phyloP scores from a whole-genome alignment of 1,140 invertebrate genomes.

The Drosophila sproati region DNA sequence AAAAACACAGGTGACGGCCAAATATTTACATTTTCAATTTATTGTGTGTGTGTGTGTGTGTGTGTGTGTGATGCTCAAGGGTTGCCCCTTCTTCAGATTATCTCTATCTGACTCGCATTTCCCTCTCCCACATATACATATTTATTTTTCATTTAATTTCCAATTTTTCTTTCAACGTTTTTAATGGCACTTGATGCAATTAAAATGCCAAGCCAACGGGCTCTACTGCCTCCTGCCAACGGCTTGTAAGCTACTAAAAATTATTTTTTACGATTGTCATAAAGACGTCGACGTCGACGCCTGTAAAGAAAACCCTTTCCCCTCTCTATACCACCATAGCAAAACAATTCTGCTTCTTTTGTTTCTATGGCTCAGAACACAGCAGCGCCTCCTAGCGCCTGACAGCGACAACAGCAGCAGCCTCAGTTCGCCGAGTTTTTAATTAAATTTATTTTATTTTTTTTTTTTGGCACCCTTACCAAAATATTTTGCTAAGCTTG shows the following conservation, averaged over 20 bases:
- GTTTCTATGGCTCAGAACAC: slow-evolving; percentile 30
- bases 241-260: slow-evolving; percentile 77
- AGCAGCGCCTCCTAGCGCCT: slow-evolving; percentile 52
- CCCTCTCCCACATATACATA: slow-evolving; percentile 34
- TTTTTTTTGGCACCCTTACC: slow-evolving; percentile 37
- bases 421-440: slow-evolving; percentile 58
- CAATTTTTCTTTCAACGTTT: slow-evolving; percentile 66
- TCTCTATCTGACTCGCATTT: background rate
- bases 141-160: slow-evolving; percentile 73
- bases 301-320: slow-evolving; percentile 14
- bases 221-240: slow-evolving; percentile 35
- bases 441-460: slow-evolving; percentile 62
- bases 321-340: slow-evolving; percentile 1
- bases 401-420: slow-evolving; percentile 36
- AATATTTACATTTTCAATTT: slow-evolving; percentile 69
- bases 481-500: slow-evolving; percentile 71
- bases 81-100: background rate
- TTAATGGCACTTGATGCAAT: slow-evolving; percentile 77
- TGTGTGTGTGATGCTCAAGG: slow-evolving; percentile 56
- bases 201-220: slow-evolving; percentile 68
- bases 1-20: slow-evolving; percentile 47
- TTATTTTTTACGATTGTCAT: slow-evolving; percentile 82
- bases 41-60: slow-evolving; percentile 28
- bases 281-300: slow-evolving; percentile 64
- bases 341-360: slow-evolving; percentile 62